These are phyloP conservation scores for Bufo gargarizans DNA, from an alignment of 2,113 vertebrate genomes.

Conservation along the genomic window DNA sequence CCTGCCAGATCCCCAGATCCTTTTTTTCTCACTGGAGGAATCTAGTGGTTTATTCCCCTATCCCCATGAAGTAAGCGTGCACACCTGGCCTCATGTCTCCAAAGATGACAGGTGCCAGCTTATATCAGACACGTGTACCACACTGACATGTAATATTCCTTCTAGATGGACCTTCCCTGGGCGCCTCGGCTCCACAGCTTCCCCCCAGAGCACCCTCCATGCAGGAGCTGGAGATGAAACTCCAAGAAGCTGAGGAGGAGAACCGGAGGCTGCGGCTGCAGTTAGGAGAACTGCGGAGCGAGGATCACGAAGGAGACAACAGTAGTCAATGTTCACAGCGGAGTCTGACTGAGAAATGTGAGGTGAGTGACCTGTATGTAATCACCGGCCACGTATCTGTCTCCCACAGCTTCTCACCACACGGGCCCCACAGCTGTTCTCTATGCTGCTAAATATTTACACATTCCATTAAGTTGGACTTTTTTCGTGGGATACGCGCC, in stretches of 20 bases:
- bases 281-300: slow-evolving; percentile 75
- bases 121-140: background rate
- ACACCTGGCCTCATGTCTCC: too few species aligned
- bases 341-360: slow-evolving; percentile 82
- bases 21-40: too few species aligned
- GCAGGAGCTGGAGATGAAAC: slow-evolving; percentile 91
- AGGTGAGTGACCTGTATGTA: slow-evolving; percentile 71
- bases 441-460: background rate
- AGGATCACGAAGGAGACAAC: slow-evolving; percentile 75
- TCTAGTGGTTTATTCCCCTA: too few species aligned
- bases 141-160: background rate
- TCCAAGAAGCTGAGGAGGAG: slow-evolving; percentile 89
- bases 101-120: background rate
- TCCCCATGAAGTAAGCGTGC: too few species aligned
- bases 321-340: slow-evolving; percentile 78
- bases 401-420: background rate
- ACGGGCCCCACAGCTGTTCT: too few species aligned
- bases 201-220: background rate
- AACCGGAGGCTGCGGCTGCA: slow-evolving; percentile 83
- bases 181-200: background rate
- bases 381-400: background rate
- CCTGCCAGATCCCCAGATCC: too few species aligned
- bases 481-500: too few species aligned
- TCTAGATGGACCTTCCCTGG: slow-evolving; percentile 4
- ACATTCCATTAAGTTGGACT: background rate